Base-by-base conservation (phyloP, 2,113 vertebrate genomes). In the Arothron firmamentum region DNA sequence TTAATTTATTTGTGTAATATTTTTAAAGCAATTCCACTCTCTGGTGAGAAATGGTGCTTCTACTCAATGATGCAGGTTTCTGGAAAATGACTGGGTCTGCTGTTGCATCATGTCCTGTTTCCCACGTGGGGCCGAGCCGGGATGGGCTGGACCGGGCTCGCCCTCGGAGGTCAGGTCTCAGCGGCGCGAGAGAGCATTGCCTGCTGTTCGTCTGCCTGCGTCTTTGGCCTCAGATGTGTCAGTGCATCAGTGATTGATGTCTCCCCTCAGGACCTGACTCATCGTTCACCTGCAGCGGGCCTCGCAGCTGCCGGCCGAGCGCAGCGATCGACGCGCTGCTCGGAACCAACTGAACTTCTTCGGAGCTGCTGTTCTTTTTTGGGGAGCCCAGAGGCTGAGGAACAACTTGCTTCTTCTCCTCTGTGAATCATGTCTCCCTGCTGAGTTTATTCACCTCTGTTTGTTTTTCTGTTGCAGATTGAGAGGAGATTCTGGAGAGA, bases 241-340 rank as follows among this genome's bases (percentile, higher is more conserved):
- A 71, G 23, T 70, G 70, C 52, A 77, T 85, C 70, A 80, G 60
- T 85, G 77, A 87, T 83, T 78, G 79, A 85, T 85, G 74, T 63
- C 65, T 62, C 72, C 73, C 78, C 31, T 1, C 43, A 75, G 70
- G 68, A 83, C 72, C 75, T 72, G 78, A 75, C 75, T 85, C 83
- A 82, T 87, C 83, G 83, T 83, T 87, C 87, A 88, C 85, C 87
- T 83, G 77, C 77, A 84, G 75, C 73, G 76, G 62, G 75, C 75
- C 58, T 81, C 81, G 72, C 83, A 85, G 85, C 83, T 84, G 80
- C 60, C 83, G 72, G 48, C 56, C 58, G 3, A 23, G 21, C 21
- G 21, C 21, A 23, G 21, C 54, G 49, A 48, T 56, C 67, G 60
- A 72, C 56, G 61, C 68, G 64, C 50, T n/a, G 56, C 46, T 53